Conservation (phyloP, 2,113 vertebrate species). For the Scartelaos histophorus region DNA sequence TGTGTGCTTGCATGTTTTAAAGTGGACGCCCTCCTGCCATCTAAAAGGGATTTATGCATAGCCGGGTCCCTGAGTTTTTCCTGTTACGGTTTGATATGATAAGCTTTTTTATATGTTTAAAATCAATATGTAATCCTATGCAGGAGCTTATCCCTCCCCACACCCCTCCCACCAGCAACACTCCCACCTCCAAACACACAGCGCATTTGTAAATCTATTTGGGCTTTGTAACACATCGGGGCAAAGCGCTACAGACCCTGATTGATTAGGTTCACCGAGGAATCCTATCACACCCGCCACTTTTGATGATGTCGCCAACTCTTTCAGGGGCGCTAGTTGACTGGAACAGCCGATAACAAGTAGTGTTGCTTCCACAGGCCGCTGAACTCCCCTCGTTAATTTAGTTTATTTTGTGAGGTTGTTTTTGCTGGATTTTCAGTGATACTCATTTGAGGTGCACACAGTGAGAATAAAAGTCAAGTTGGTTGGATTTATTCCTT, state of each 20-base stretch:
- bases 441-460: background rate
- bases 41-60: slow-evolving; percentile 99
- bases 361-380: slow-evolving; percentile 49
- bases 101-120: slow-evolving; percentile 99
- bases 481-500: background rate
- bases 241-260: slow-evolving; percentile 87
- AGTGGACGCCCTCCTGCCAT: slow-evolving; percentile 85
- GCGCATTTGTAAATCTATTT: slow-evolving; percentile 99
- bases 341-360: slow-evolving; percentile 92
- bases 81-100: slow-evolving; percentile 98
- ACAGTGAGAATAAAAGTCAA: background rate
- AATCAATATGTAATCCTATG: slow-evolving; percentile 99
- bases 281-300: slow-evolving; percentile 94
- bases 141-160: slow-evolving; percentile 97
- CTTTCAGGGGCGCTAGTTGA: slow-evolving; percentile 96
- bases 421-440: slow-evolving; percentile 3
- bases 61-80: slow-evolving; percentile 88
- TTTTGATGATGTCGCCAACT: slow-evolving; percentile 98
- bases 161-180: slow-evolving; percentile 49
- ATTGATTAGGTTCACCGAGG: slow-evolving; percentile 98
- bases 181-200: slow-evolving; percentile 70
- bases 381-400: slow-evolving; percentile 14
- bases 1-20: slow-evolving; percentile 76
- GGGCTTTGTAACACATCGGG: slow-evolving; percentile 97
- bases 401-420: slow-evolving; percentile 7